These are phyloP conservation scores for Ceyx melanurus DNA, from an alignment of 2,113 vertebrate genomes.

Conservation along the genomic window DNA sequence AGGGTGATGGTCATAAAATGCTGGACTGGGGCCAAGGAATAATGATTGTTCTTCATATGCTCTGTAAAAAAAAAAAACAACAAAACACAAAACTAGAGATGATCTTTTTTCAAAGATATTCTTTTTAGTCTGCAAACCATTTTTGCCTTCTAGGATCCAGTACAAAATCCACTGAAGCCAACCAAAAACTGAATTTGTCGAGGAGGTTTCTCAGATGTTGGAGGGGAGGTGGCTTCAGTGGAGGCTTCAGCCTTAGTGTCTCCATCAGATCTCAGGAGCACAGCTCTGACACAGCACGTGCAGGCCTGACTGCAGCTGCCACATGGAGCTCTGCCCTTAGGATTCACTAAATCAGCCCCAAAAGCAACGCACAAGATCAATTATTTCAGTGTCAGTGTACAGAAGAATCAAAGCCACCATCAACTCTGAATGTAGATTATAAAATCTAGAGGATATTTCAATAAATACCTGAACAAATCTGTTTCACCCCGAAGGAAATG, in stretches of 20 bases:
- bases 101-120: neutral
- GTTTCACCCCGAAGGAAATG: neutral
- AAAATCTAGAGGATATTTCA: neutral
- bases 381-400: constrained; percentile 21
- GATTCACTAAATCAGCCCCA: constrained; percentile 17
- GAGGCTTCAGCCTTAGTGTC: constrained; percentile 35
- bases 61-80: neutral
- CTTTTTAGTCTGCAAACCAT: neutral
- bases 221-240: neutral
- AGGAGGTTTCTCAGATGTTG: neutral
- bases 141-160: constrained; percentile 22
- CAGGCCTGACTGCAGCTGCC: neutral
- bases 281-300: neutral
- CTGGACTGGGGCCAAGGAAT: neutral
- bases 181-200: neutral
- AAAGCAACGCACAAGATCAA: constrained; percentile 37
- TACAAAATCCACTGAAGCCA: neutral
- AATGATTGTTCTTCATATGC: neutral
- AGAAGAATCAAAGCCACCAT: neutral
- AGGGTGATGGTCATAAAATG: neutral
- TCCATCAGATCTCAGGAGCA: constrained; percentile 23
- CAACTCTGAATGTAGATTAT: constrained; percentile 42
- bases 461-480: neutral
- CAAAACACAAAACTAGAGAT: neutral
- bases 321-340: neutral